Base-by-base conservation (phyloP, 64 coral and sea anemone genomes). In the Montipora sp. region DNA sequence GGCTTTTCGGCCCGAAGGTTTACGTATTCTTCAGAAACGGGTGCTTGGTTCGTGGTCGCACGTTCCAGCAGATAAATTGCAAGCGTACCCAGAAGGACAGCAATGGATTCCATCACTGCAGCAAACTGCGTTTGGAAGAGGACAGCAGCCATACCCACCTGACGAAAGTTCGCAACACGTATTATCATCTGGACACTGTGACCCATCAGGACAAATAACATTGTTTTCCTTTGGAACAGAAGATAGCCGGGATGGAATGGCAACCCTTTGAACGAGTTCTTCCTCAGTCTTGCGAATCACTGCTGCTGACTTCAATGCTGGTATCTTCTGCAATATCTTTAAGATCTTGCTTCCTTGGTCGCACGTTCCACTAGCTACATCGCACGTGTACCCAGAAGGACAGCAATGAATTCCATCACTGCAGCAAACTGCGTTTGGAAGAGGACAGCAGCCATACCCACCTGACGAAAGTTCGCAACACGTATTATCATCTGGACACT, bases 351-450 rank as follows among this genome's bases (percentile, higher is more conserved):
- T 47, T 5, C 81, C 81, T 66, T 23, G 47, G 0, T 16, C 49
- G 8, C 90, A 92, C 1, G 36, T 85, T 65, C 80, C 71, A 51
- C 5, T 47, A 0, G 70, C 27, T 8, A 70, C 46, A 51, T 92
- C 75, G 57, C 58, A 98, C 9, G 93, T 91, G 73, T 92, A 98
- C 20, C 93, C 93, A 21, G 83, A 61, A 4, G 96, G 96, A 50
- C 96, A 98, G 84, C 96, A 98, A 72, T 92, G 89, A 11, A 60
- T 10, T 8, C 80, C 47, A 23, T 98, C 96, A 63, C 36, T 27
- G 80, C 96, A 98, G 49, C 96, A 98, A 15, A 98, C 96, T 11
- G 96, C 96, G 18, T 90, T 85, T 50, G 93, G 96, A 36, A 98
- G 61, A 11, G 96, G 92, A 73, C 96, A 98, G 84, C 96, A 98